A percentile compares a stretch with the other conserved stretches of the same genome.
phyloP scores from a whole-genome alignment of 2,113 vertebrate species.

The Nyctereutes procyonoides region DNA sequence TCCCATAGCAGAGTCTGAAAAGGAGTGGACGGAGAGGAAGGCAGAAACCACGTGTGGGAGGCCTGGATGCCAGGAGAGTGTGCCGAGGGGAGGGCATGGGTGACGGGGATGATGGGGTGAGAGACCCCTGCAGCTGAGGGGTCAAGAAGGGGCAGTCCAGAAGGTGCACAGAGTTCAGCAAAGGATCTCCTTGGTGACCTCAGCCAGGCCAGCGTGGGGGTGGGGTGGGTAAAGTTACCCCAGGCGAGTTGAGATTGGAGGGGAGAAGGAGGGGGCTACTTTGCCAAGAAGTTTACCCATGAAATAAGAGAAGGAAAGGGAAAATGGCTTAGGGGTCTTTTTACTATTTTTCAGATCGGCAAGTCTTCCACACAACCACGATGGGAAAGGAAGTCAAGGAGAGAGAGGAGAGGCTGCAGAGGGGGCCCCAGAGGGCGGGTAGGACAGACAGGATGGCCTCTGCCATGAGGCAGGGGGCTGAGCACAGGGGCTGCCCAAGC shows the following conservation, averaged over 20 bases:
- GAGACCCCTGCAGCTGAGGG: neutral
- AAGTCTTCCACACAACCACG: neutral
- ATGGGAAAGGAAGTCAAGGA: neutral
- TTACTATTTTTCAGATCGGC: neutral
- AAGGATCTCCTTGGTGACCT: neutral
- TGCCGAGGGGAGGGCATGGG: neutral
- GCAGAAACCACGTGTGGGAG: accelerated
- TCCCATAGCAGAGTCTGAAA: accelerated
- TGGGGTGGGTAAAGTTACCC: neutral
- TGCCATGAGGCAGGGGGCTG: neutral
- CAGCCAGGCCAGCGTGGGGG: neutral
- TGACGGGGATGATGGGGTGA: neutral
- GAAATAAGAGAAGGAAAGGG: neutral
- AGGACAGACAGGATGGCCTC: neutral
- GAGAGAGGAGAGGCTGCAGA: neutral
- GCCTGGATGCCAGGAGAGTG: neutral
- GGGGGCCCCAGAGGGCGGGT: neutral
- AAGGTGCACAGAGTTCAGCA: neutral
- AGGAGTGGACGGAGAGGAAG: neutral
- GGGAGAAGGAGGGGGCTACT: neutral
- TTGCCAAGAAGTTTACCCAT: neutral
- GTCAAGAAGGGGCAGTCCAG: neutral
- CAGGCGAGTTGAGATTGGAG: neutral
- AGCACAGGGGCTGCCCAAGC: neutral
- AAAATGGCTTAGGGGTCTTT: neutral